Percentiles rank a stretch among this genome's conserved stretches.
These are phyloP conservation scores for Philopotamus ludificatus DNA, from an alignment of 1,140 invertebrate genomes.

Conservation along the genomic window DNA sequence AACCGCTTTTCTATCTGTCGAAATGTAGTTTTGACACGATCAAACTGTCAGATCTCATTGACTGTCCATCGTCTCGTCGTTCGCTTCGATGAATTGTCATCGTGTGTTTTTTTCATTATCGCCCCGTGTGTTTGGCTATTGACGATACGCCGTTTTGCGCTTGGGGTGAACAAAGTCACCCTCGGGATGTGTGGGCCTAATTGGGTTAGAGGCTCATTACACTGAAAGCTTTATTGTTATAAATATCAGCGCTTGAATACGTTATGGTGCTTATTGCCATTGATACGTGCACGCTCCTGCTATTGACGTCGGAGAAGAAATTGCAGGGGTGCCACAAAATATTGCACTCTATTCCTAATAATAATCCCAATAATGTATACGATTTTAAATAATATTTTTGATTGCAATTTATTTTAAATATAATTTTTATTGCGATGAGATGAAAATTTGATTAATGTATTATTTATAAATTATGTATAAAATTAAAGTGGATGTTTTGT, in stretches of 20 bases:
- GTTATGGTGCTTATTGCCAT: slow-evolving; percentile 24
- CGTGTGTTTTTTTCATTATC: slow-evolving; percentile 32
- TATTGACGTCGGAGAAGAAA: slow-evolving; percentile 28
- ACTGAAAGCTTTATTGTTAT: slow-evolving; percentile 42
- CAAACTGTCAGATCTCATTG: neutral
- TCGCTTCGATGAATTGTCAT: neutral
- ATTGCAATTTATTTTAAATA: too few species aligned
- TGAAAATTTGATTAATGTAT: too few species aligned
- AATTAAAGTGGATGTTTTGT: too few species aligned
- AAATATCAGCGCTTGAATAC: slow-evolving; percentile 39
- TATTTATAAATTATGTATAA: too few species aligned
- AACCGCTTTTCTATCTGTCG: too few species aligned
- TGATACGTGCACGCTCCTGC: slow-evolving; percentile 32
- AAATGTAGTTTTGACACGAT: too few species aligned
- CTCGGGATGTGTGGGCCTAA: slow-evolving; percentile 28
- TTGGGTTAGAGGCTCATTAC: slow-evolving; percentile 42
- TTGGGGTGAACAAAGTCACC: slow-evolving; percentile 32
- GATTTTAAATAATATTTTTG: too few species aligned
- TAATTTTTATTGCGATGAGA: too few species aligned
- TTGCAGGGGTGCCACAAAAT: slow-evolving; percentile 5
- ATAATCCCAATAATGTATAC: too few species aligned
- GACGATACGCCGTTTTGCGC: neutral
- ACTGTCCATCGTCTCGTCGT: neutral
- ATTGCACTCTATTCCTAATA: too few species aligned
- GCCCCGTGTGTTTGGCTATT: slow-evolving; percentile 6